Conservation (phyloP, 2,113 vertebrate genomes). For the Oriolus oriolus region DNA sequence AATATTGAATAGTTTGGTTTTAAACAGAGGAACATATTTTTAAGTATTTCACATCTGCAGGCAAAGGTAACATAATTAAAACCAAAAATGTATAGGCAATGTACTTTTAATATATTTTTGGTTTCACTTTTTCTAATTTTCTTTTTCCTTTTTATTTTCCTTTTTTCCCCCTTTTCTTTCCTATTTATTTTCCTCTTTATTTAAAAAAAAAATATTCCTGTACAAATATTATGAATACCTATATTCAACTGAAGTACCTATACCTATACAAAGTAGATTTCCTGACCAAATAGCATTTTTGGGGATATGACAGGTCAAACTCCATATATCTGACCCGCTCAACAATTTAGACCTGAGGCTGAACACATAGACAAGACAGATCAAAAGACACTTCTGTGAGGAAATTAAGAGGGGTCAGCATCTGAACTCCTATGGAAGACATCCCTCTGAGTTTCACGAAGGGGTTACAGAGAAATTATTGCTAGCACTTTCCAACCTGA, state of each 20-base stretch:
- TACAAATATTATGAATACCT: neutral
- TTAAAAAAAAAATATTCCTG: neutral
- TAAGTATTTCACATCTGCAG: neutral
- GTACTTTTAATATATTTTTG: neutral
- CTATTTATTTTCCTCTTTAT: neutral
- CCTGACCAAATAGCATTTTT: neutral
- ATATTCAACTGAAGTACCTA: neutral
- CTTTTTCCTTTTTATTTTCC: neutral
- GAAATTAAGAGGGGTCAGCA: neutral
- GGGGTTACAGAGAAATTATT: neutral
- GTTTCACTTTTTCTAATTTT: neutral
- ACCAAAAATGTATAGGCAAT: neutral
- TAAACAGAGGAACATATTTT: neutral
- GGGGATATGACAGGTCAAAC: neutral
- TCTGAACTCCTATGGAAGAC: neutral
- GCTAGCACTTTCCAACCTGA: neutral
- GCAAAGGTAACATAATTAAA: neutral
- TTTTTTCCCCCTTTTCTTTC: accelerated
- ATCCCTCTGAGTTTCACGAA: neutral
- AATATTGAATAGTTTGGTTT: neutral
- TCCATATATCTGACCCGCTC: neutral
- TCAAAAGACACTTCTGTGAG: neutral
- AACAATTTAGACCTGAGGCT: neutral
- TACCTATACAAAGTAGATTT: neutral
- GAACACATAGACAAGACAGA: neutral